Percentiles rank a stretch among this genome's conserved stretches.
These are phyloP conservation scores for Barypeithes pellucidus DNA, from an alignment of 2,888 invertebrate species.

Conservation along the genomic window DNA sequence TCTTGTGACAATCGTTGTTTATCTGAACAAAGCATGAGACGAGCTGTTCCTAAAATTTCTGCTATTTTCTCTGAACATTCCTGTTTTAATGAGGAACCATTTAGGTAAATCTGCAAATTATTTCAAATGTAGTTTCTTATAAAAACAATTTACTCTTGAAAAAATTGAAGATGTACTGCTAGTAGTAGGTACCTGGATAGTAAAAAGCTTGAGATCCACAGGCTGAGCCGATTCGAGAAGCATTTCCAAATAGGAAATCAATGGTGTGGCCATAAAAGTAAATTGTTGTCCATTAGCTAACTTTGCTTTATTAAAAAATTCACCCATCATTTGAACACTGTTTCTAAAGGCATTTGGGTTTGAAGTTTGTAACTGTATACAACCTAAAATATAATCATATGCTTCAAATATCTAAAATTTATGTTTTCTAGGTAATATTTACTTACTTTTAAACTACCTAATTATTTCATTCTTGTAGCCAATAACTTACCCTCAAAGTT, in stretches of 20 bases:
- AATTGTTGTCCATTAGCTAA: conserved; percentile 61
- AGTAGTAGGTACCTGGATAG: conserved; percentile 66
- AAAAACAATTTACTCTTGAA: too few species aligned
- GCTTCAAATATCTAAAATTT: not conserved
- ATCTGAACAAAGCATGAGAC: conserved; percentile 65
- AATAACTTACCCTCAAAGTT: conserved; percentile 63
- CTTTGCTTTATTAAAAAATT: conserved; percentile 66
- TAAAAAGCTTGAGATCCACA: conserved; percentile 68
- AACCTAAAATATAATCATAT: conserved; percentile 54
- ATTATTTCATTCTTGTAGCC: too few species aligned
- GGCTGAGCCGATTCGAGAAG: conserved; percentile 67
- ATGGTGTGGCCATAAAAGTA: conserved; percentile 62
- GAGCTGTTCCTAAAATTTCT: conserved; percentile 65
- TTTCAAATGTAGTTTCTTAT: not conserved
- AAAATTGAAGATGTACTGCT: not conserved
- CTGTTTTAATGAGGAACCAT: conserved; percentile 64
- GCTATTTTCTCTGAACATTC: conserved; percentile 62
- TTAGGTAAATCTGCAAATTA: conserved; percentile 66
- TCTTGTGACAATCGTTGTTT: conserved; percentile 62
- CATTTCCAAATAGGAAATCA: conserved; percentile 68
- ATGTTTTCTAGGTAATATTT: not conserved
- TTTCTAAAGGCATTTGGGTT: conserved; percentile 66
- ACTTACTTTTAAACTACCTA: too few species aligned
- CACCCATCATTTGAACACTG: conserved; percentile 67
- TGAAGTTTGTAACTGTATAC: conserved; percentile 55